Evolutionary conservation across 1,140 invertebrate species (phyloP).

Genomic region (Lepidurus apus): DNA sequence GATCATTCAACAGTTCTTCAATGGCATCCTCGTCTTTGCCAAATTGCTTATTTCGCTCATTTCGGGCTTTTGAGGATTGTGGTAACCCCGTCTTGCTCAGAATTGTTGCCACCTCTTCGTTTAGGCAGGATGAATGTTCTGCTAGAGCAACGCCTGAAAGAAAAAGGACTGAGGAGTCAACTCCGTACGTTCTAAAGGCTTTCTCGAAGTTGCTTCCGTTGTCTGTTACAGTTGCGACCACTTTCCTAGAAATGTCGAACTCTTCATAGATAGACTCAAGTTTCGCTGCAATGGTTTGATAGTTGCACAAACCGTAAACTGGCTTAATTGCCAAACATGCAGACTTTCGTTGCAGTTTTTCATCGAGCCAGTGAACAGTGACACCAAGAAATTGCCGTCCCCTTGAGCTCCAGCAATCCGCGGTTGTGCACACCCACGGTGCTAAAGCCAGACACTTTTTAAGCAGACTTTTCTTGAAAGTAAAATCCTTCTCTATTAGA

Average conservation of each 20-base stretch:
- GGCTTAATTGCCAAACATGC: not conserved
- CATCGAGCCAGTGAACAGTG: not conserved
- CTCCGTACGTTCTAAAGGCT: not conserved
- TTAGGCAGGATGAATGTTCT: not conserved
- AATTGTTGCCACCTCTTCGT: not conserved
- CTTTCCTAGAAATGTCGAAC: not conserved
- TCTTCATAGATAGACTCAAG: conserved; percentile 19
- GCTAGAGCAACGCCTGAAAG: not conserved
- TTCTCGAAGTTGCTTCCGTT: conserved; percentile 25
- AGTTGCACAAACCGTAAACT: conserved; percentile 9
- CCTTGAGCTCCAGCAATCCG: not conserved
- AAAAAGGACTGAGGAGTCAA: not conserved
- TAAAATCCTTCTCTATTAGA: not conserved
- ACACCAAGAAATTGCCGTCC: not conserved
- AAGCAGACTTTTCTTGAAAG: not conserved
- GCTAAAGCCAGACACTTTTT: not conserved
- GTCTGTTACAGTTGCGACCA: not conserved
- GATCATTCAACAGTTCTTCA: not conserved
- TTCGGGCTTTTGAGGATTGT: not conserved
- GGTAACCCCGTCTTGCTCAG: not conserved
- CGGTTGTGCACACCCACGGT: conserved; percentile 18
- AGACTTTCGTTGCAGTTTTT: not conserved
- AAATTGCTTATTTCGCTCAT: not conserved
- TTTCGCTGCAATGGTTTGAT: not conserved
- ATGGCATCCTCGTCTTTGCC: not conserved